Conservation (phyloP, 2,888 invertebrate genomes). For the Diarsia rubi region DNA sequence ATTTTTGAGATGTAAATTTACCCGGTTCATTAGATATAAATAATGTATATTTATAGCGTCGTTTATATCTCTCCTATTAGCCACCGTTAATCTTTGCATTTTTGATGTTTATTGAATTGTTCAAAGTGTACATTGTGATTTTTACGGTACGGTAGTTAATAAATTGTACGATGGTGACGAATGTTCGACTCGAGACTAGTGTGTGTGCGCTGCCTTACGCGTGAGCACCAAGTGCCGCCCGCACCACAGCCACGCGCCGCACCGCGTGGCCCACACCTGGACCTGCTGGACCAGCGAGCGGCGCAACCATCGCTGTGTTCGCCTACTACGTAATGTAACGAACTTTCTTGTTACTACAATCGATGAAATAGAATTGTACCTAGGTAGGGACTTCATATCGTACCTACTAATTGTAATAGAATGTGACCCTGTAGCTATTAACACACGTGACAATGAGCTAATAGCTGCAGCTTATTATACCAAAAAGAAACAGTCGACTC, state of each 20-base stretch:
- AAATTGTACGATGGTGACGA: constrained; percentile 17
- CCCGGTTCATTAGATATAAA: constrained; percentile 83
- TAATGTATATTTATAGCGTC: constrained; percentile 83
- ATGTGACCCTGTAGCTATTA: background rate
- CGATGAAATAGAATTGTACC: constrained; percentile 23
- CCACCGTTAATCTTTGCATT: constrained; percentile 86
- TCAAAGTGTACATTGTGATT: constrained; percentile 76
- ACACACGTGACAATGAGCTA: background rate
- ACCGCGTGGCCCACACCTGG: no score
- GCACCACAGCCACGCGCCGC: no score
- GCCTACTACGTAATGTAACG: background rate
- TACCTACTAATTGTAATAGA: constrained; percentile 12
- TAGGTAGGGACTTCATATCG: background rate
- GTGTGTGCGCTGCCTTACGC: constrained; percentile 41
- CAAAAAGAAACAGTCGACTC: background rate
- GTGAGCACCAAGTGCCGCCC: background rate
- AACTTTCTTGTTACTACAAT: background rate
- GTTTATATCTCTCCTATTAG: constrained; percentile 87
- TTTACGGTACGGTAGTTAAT: constrained; percentile 53
- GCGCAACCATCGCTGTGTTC: background rate
- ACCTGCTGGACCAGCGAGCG: background rate
- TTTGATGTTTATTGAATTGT: constrained; percentile 87
- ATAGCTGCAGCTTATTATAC: background rate
- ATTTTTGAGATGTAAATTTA: constrained; percentile 90
- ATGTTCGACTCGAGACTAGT: constrained; percentile 15